These are phyloP conservation scores for Cryptops parisi DNA, from an alignment of 2,888 invertebrate species.

Conservation along the genomic window DNA sequence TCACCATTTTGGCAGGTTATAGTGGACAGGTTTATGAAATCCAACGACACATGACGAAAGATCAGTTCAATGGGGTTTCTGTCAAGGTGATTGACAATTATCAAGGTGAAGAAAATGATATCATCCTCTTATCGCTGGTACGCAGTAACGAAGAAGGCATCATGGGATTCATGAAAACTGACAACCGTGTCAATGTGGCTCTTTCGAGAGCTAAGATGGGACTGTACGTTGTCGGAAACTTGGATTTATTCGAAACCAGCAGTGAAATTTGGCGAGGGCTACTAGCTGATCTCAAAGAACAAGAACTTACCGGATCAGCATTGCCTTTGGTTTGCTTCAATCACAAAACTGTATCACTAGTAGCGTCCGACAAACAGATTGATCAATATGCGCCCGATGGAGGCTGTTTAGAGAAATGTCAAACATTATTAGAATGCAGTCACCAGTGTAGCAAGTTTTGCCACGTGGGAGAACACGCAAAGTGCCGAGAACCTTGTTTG, in stretches of 20 bases:
- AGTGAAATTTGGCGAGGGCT: constrained; percentile 3
- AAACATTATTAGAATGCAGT: constrained; percentile 24
- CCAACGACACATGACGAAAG: constrained; percentile 29
- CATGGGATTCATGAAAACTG: constrained; percentile 48
- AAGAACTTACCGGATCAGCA: neutral
- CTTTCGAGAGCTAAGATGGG: constrained; percentile 56
- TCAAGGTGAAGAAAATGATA: constrained; percentile 41
- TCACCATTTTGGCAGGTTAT: constrained; percentile 60
- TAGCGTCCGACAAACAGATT: neutral
- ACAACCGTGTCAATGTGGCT: constrained; percentile 62
- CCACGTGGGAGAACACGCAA: neutral
- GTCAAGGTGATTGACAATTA: constrained; percentile 60
- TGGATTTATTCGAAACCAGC: constrained; percentile 23
- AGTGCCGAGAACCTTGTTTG: constrained; percentile 23
- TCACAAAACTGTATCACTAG: neutral
- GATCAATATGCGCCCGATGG: neutral
- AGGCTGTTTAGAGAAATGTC: neutral
- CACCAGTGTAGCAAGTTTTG: constrained; percentile 19
- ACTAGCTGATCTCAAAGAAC: neutral
- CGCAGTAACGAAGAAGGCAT: constrained; percentile 51
- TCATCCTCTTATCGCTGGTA: constrained; percentile 62
- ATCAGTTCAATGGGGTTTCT: constrained; percentile 38
- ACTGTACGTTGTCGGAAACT: constrained; percentile 58
- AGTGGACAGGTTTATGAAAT: constrained; percentile 50
- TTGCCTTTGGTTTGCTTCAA: neutral